Evolutionary conservation across 2,797 vertebrate genomes (phyloP).

Genomic region (Sitta carolinensis): DNA sequence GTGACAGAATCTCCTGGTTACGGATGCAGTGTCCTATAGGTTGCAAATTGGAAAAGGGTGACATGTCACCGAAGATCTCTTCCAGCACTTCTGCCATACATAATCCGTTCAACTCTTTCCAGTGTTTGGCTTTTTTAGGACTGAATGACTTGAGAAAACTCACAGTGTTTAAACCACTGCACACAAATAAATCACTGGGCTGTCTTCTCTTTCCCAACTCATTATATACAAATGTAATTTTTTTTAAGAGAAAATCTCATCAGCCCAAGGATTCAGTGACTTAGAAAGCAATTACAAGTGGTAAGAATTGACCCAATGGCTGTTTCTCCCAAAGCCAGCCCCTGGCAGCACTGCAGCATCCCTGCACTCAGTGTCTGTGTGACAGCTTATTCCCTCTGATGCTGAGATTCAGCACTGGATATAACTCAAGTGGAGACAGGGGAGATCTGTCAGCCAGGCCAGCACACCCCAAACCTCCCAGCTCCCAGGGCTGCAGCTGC

Average conservation of each 20-base stretch:
- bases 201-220: background rate
- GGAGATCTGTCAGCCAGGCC: background rate
- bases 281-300: background rate
- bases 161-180: background rate
- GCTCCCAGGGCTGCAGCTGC: background rate
- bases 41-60: background rate
- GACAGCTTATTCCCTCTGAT: background rate
- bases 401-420: background rate
- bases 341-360: background rate
- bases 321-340: background rate
- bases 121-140: background rate
- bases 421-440: background rate
- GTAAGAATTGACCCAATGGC: background rate
- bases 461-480: background rate
- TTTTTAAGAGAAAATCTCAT: slow-evolving; percentile 28
- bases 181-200: background rate
- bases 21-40: background rate
- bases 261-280: background rate
- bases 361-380: background rate
- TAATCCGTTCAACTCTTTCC: background rate
- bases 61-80: background rate
- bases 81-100: background rate
- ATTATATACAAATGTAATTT: background rate
- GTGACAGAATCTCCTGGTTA: background rate
- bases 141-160: background rate